These are phyloP conservation scores for Leucophora obtusa DNA, from an alignment of 2,888 invertebrate genomes.

Conservation along the genomic window DNA sequence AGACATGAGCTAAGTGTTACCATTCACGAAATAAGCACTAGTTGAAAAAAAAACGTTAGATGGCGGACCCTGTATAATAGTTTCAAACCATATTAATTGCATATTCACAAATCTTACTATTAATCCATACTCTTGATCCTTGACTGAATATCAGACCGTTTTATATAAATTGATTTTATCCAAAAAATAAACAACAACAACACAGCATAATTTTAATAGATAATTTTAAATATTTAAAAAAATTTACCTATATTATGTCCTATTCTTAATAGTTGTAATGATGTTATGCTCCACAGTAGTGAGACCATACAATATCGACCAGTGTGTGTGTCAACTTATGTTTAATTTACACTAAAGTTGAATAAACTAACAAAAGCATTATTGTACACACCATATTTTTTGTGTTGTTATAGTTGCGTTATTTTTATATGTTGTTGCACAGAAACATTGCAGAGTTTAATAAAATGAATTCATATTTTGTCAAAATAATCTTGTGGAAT, in stretches of 20 bases:
- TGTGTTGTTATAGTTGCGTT: not conserved
- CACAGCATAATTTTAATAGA: conserved; percentile 11
- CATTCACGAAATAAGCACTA: too few species aligned
- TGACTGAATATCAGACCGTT: too few species aligned
- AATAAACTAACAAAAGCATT: conserved; percentile 34
- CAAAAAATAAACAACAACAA: conserved; percentile 19
- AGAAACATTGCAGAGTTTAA: too few species aligned
- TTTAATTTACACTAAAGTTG: conserved; percentile 20
- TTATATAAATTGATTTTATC: not conserved
- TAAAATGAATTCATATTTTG: too few species aligned
- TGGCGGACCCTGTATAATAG: too few species aligned
- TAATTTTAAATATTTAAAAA: conserved; percentile 24
- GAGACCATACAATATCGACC: too few species aligned
- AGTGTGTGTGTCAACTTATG: not conserved
- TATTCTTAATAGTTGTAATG: not conserved
- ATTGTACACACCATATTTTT: not conserved
- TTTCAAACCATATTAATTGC: too few species aligned
- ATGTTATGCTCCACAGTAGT: not conserved
- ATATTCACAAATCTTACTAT: too few species aligned
- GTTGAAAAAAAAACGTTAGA: too few species aligned
- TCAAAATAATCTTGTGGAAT: too few species aligned
- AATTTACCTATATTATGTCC: conserved; percentile 18
- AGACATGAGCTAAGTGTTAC: too few species aligned
- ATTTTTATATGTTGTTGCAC: conserved; percentile 4
- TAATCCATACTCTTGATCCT: too few species aligned